phyloP scores from a whole-genome alignment of 2,113 vertebrate species.

The Poicephalus meyeri region DNA sequence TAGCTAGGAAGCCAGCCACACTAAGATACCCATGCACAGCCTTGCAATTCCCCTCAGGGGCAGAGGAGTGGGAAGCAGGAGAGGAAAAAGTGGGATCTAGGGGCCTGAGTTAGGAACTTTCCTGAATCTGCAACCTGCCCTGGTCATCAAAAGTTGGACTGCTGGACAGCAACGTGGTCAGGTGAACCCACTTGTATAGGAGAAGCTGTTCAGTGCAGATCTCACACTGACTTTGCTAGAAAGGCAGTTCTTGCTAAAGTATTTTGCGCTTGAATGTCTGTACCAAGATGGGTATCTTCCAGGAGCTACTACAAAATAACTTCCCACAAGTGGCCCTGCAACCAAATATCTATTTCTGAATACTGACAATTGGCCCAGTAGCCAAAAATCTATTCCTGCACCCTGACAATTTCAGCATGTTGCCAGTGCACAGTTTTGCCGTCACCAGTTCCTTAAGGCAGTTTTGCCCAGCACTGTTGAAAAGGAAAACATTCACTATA shows the following conservation, averaged over 20 bases:
- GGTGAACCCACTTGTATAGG: neutral
- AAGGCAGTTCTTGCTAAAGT: neutral
- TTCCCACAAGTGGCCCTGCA: neutral
- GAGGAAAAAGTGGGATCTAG: neutral
- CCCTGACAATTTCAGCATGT: neutral
- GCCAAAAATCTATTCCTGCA: neutral
- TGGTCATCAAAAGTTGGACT: neutral
- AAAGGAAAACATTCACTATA: constrained; percentile 2
- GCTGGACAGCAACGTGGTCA: fast-evolving
- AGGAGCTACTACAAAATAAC: neutral
- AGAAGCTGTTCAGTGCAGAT: neutral
- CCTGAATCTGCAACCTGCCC: neutral
- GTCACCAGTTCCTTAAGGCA: neutral
- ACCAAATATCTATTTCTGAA: neutral
- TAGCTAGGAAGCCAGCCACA: neutral
- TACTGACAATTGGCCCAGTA: neutral
- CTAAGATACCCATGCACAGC: neutral
- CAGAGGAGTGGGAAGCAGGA: neutral
- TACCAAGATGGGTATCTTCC: neutral
- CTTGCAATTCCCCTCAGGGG: neutral
- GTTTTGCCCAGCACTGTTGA: neutral
- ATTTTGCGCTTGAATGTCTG: neutral
- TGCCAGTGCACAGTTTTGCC: neutral
- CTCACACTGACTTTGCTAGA: neutral
- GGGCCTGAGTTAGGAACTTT: neutral